Base-by-base conservation (phyloP, 2,888 invertebrate species). In the Metopia argyrocephala region DNA sequence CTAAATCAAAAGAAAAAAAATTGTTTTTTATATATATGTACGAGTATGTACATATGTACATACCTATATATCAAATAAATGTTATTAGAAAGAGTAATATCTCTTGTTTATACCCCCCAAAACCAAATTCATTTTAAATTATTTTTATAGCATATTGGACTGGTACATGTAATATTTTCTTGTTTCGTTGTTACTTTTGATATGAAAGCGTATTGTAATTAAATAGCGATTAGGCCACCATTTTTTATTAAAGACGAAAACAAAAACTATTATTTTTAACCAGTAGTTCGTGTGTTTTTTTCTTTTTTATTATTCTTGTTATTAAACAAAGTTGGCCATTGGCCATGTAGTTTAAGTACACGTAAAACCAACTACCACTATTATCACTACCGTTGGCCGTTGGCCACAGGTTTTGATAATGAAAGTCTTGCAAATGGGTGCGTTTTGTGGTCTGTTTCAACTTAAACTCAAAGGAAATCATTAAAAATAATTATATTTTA, bases 141-240 rank as follows among this genome's bases (percentile, higher is more conserved):
- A 62, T 65, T 59, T 18, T 31, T 64, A 38, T 38, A 38, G 3
- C 15, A 12, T 38, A 12, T 38, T 15, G 4, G 9, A 31, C 0
- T 38, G 9, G 38, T 15, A 57, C 62, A 59, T 78, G 76, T 78
- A 78, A 74, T 74, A 64, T 68, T 62, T 71, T 65, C 69, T 70
- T 52, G 18, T 1, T 57, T 31, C 38, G 27, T 64, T 69, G 61
- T 68, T 64, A 25, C 45, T 75, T 79, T 73, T 74, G 69, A 78
- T 81, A 78, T 78, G 57, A 74, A 78, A 78, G 79, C 73, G 71
- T 82, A 76, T 83, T 81, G 84, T 84, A 85, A 85, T 90, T 90
- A 90, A 90, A 90, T 90, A 89, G 90, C 88, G 90, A 90, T 90
- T 90, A 90, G 89, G 89, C 89, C 89, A 89, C 89, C 89, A 89